A percentile compares a stretch with the other conserved stretches of the same genome.
Evolutionary conservation across 2,888 invertebrate genomes (phyloP).

Genomic region (Xestia c-nigrum): DNA sequence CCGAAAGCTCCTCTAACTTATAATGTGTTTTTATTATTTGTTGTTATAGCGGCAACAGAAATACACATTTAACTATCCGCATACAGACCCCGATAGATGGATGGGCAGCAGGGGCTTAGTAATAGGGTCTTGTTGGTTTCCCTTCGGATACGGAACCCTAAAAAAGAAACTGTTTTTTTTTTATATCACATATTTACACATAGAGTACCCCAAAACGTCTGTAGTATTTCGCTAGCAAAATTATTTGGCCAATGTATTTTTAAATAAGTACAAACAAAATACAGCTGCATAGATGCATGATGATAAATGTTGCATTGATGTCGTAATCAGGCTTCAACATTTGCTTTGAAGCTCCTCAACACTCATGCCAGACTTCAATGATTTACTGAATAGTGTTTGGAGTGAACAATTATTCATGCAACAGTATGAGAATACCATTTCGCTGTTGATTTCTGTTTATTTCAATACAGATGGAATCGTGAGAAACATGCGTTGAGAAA

Average conservation of each 20-base stretch:
- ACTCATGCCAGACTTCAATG: background rate
- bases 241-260: background rate
- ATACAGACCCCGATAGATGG: too few relatives aligned
- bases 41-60: too few relatives aligned
- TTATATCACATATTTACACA: background rate
- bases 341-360: background rate
- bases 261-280: background rate
- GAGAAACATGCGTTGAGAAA: slow-evolving; percentile 22
- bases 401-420: background rate
- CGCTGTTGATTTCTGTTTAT: slow-evolving; percentile 11
- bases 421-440: slow-evolving; percentile 10
- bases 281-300: background rate
- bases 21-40: too few relatives aligned
- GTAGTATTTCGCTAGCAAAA: background rate
- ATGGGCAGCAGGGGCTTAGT: too few relatives aligned
- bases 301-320: too few relatives aligned
- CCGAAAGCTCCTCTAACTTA: too few relatives aligned
- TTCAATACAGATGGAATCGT: slow-evolving; percentile 25
- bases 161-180: background rate
- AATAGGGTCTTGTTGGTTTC: too few relatives aligned
- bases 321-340: background rate
- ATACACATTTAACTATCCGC: too few relatives aligned
- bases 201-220: background rate
- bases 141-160: too few relatives aligned
- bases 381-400: background rate